phyloP scores from a whole-genome alignment of 35 echinoderm and acorn worm genomes.

The Patiria miniata region DNA sequence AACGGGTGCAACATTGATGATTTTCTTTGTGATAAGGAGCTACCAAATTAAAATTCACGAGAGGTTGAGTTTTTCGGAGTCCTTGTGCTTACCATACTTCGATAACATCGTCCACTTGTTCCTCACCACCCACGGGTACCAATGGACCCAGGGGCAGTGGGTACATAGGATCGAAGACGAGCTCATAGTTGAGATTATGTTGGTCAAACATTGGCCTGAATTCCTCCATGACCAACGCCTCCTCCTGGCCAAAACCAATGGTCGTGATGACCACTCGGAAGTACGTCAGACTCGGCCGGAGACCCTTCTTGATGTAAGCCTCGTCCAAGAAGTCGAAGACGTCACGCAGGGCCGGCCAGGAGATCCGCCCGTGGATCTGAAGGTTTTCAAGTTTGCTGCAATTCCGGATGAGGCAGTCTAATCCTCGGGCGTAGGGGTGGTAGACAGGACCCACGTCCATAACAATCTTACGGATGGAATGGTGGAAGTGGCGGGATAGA shows the following conservation, averaged over 20 bases:
- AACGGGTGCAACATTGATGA: too few species aligned
- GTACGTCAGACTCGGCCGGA: slow-evolving; percentile 39
- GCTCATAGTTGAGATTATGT: slow-evolving; percentile 62
- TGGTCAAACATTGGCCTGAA: slow-evolving; percentile 41
- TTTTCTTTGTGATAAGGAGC: not conserved
- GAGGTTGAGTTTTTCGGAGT: not conserved
- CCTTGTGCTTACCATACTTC: not conserved
- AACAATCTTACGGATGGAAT: slow-evolving; percentile 61
- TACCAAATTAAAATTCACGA: not conserved
- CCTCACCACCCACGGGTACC: not conserved
- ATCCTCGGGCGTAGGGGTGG: slow-evolving; percentile 54
- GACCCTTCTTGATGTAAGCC: slow-evolving; percentile 43
- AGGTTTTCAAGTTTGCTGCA: slow-evolving; percentile 39
- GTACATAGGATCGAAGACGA: slow-evolving; percentile 73
- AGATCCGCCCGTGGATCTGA: slow-evolving; percentile 65
- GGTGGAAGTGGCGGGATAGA: slow-evolving; percentile 47
- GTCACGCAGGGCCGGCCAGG: slow-evolving; percentile 68
- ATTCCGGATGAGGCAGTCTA: slow-evolving; percentile 57
- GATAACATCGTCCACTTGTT: not conserved
- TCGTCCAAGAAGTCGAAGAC: slow-evolving; percentile 73
- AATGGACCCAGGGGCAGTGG: slow-evolving; percentile 46
- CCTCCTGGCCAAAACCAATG: slow-evolving; percentile 40
- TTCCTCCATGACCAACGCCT: slow-evolving; percentile 75
- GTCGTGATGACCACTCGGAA: slow-evolving; percentile 57
- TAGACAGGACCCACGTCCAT: slow-evolving; percentile 76